Percentiles rank a stretch among this genome's conserved stretches.
phyloP scores from a whole-genome alignment of 2,113 vertebrate genomes.

The Holacanthus passer region DNA sequence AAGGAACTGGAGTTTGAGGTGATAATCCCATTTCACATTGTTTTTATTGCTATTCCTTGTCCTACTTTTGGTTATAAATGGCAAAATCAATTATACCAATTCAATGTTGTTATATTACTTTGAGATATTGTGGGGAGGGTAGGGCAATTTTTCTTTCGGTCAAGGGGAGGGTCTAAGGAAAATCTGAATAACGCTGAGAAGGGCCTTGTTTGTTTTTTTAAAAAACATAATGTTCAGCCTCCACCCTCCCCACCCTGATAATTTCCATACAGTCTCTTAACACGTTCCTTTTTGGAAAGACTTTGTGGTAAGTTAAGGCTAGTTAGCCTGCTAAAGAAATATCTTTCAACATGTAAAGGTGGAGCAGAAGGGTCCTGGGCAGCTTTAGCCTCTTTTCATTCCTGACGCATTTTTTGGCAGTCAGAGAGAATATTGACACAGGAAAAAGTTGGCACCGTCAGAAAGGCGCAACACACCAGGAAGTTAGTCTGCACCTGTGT shows the following conservation, averaged over 20 bases:
- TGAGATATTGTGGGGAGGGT: neutral
- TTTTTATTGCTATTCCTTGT: neutral
- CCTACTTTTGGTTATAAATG: neutral
- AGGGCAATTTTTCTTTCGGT: neutral
- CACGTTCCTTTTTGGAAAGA: neutral
- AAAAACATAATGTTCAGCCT: neutral
- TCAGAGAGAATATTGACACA: conserved; percentile 55
- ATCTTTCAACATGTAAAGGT: conserved; percentile 26
- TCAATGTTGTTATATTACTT: neutral
- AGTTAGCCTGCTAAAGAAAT: neutral
- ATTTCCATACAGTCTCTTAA: conserved; percentile 9
- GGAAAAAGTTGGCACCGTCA: conserved; percentile 58
- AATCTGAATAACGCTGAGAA: neutral
- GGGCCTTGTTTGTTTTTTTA: neutral
- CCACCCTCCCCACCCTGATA: neutral
- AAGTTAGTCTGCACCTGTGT: conserved; percentile 66
- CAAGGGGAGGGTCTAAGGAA: neutral
- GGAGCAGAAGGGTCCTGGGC: conserved; percentile 13
- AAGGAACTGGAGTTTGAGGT: too few relatives aligned
- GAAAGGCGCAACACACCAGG: conserved; percentile 44
- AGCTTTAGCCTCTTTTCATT: conserved; percentile 39
- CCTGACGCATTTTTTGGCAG: conserved; percentile 60
- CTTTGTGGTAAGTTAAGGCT: neutral
- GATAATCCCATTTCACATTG: too few relatives aligned
- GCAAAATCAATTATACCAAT: neutral